Conservation (phyloP, 2,888 invertebrate genomes). For the Meiosimyza decipiens region DNA sequence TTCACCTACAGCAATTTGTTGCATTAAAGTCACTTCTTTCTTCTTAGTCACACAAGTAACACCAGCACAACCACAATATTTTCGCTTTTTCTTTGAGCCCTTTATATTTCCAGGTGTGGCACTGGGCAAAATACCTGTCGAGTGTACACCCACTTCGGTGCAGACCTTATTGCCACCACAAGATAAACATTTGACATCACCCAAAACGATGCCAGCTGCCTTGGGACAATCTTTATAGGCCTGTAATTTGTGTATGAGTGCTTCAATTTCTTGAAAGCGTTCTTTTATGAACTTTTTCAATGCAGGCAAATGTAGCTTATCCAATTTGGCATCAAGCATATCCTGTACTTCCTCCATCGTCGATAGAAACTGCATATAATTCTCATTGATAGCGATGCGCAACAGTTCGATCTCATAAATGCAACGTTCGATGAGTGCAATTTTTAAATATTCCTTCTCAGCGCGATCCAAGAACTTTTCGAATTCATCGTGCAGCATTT, state of each 20-base stretch:
- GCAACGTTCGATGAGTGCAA: conserved; percentile 57
- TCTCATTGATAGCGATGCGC: conserved; percentile 45
- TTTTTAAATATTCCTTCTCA: conserved; percentile 53
- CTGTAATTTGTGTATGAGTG: conserved; percentile 46
- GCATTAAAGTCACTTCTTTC: neutral
- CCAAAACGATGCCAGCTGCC: conserved; percentile 57
- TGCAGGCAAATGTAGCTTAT: conserved; percentile 62
- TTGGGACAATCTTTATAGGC: conserved; percentile 54
- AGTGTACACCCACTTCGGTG: conserved; percentile 47
- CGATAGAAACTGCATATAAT: conserved; percentile 53
- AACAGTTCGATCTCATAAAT: conserved; percentile 54
- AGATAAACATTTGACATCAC: conserved; percentile 54
- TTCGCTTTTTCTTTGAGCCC: conserved; percentile 2
- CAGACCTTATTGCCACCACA: conserved; percentile 57
- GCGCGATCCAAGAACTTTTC: conserved; percentile 49
- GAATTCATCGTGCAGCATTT: conserved; percentile 51
- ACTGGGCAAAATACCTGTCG: conserved; percentile 45
- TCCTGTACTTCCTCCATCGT: conserved; percentile 65
- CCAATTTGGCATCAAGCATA: conserved; percentile 63
- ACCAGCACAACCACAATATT: conserved; percentile 17
- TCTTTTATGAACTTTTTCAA: conserved; percentile 59
- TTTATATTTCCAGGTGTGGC: conserved; percentile 18
- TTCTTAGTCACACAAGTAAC: neutral
- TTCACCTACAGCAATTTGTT: neutral
- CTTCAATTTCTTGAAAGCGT: conserved; percentile 52